Evolutionary conservation across 2,113 vertebrate species (phyloP).

Genomic region (Butorides virescens): DNA sequence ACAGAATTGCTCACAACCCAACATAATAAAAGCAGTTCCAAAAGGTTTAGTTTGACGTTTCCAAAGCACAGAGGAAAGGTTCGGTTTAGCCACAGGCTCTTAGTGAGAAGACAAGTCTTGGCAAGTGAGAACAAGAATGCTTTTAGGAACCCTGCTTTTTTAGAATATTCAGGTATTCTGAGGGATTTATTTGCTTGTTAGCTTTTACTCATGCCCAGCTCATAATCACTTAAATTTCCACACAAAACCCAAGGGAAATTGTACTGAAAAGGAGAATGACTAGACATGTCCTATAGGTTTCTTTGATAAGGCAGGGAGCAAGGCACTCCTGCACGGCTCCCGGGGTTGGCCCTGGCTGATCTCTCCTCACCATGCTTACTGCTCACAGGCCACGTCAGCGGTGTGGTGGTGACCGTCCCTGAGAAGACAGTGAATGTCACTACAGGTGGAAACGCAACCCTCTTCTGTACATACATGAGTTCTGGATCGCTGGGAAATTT

Average conservation of each 20-base stretch:
- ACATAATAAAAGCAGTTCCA: neutral
- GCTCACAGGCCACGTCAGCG: slow-evolving; percentile 13
- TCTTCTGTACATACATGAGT: slow-evolving; percentile 41
- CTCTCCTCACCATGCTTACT: neutral
- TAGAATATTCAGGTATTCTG: neutral
- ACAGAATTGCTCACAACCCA: neutral
- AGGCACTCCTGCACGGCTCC: rapidly evolving
- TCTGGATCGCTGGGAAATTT: neutral
- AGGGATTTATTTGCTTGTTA: neutral
- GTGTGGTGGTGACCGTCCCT: slow-evolving; percentile 24
- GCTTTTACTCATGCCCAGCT: neutral
- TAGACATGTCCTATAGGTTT: neutral
- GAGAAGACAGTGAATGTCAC: slow-evolving; percentile 54
- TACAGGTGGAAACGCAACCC: slow-evolving; percentile 22
- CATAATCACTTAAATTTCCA: neutral
- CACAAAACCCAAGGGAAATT: neutral
- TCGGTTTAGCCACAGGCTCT: neutral
- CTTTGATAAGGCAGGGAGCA: rapidly evolving
- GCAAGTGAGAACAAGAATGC: neutral
- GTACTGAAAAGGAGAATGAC: neutral
- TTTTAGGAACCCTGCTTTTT: neutral
- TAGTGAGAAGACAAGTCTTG: neutral
- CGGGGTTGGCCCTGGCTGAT: neutral
- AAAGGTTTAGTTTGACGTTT: neutral
- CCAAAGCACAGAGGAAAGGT: neutral